Conservation (phyloP, 92 coral and sea anemone genomes). For the Parazoanthus swiftii region DNA sequence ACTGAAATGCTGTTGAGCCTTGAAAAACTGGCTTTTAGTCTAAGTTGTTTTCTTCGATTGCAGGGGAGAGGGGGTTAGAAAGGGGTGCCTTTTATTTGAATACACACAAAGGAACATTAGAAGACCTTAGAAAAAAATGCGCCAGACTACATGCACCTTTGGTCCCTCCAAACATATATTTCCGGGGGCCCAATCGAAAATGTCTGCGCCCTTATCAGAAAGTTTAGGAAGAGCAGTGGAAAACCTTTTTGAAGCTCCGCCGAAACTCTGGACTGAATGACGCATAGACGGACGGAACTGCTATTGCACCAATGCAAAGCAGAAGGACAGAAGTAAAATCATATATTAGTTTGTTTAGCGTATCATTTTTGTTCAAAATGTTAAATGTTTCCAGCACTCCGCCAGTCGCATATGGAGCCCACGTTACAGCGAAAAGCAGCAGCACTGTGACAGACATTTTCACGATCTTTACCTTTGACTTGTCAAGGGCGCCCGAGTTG, state of each 20-base stretch:
- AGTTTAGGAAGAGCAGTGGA: background rate
- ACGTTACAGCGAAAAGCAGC: slow-evolving; percentile 8
- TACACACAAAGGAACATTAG: too few species aligned
- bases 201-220: too few species aligned
- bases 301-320: background rate
- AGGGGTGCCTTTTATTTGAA: too few species aligned
- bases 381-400: background rate
- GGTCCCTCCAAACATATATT: background rate
- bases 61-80: too few species aligned
- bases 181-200: too few species aligned
- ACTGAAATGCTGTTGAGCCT: too few species aligned
- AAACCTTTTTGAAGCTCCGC: slow-evolving; percentile 25
- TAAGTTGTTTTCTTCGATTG: too few species aligned
- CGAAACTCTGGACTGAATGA: slow-evolving; percentile 23
- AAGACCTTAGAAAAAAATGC: too few species aligned
- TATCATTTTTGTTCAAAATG: background rate
- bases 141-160: too few species aligned
- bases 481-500: background rate
- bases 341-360: background rate
- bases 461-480: slow-evolving; percentile 20
- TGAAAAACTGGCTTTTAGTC: too few species aligned
- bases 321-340: background rate
- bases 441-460: slow-evolving; percentile 26
- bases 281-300: slow-evolving; percentile 3
- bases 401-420: slow-evolving; percentile 6